phyloP scores from a whole-genome alignment of 2,797 vertebrate genomes.

The Pantherophis vulpinus region DNA sequence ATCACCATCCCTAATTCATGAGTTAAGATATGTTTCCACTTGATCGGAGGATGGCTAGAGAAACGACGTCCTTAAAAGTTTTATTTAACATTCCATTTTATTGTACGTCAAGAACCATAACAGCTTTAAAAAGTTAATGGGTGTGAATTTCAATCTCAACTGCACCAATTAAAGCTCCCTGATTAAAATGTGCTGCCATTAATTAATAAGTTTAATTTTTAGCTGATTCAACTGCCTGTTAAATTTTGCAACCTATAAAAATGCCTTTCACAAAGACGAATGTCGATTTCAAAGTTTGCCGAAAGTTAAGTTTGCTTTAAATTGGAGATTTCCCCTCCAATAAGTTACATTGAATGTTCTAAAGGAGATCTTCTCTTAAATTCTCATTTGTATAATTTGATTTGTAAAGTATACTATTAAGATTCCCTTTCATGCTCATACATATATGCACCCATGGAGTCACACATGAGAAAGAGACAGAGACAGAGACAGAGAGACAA shows the following conservation, averaged over 20 bases:
- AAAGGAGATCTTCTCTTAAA: background rate
- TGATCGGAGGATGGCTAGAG: background rate
- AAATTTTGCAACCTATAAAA: background rate
- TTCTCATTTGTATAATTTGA: background rate
- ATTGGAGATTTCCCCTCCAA: background rate
- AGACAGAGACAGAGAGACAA: no score
- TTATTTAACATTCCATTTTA: background rate
- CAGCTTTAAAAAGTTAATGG: background rate
- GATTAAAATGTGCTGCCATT: background rate
- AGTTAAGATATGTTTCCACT: background rate
- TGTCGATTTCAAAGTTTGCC: background rate
- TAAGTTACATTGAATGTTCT: background rate
- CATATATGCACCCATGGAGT: background rate
- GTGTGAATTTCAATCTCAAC: background rate
- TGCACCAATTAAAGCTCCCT: background rate
- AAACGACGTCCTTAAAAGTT: background rate
- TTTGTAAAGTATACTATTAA: background rate
- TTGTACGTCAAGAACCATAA: background rate
- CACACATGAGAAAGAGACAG: no score
- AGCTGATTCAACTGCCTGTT: background rate
- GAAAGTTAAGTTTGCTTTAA: background rate
- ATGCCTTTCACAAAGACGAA: background rate
- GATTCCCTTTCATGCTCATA: background rate
- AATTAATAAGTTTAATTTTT: background rate
- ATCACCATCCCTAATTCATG: background rate